Evolutionary conservation across 1,140 invertebrate genomes (phyloP).

Genomic region (Lepeophtheirus salmonis): DNA sequence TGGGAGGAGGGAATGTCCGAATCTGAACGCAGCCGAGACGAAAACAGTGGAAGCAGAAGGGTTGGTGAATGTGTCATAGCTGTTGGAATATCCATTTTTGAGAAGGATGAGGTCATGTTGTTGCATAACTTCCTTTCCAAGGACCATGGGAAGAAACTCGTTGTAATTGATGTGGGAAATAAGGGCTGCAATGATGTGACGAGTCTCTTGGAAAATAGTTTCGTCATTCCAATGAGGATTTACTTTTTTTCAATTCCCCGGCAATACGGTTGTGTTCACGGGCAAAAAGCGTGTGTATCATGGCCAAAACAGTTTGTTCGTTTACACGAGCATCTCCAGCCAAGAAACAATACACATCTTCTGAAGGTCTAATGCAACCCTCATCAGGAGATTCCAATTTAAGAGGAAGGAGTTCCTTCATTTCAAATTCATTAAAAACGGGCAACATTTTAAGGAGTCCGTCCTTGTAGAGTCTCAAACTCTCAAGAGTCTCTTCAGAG

Average conservation of each 20-base stretch:
- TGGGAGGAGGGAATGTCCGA: constrained; percentile 35
- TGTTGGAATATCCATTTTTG: constrained; percentile 47
- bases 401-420: constrained; percentile 70
- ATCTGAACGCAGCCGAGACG: constrained; percentile 33
- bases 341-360: constrained; percentile 70
- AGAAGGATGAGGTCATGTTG: constrained; percentile 33
- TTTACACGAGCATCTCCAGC: constrained; percentile 28
- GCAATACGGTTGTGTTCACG: constrained; percentile 55
- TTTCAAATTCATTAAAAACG: constrained; percentile 55
- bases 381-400: constrained; percentile 75
- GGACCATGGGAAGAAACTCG: constrained; percentile 76
- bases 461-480: constrained; percentile 30
- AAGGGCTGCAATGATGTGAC: constrained; percentile 68
- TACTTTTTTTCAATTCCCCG: constrained; percentile 44
- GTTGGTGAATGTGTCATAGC: constrained; percentile 46
- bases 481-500: constrained; percentile 28
- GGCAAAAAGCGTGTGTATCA: constrained; percentile 72
- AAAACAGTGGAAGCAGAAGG: constrained; percentile 29
- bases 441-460: constrained; percentile 34
- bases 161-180: constrained; percentile 86
- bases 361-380: constrained; percentile 68
- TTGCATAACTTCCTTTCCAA: constrained; percentile 80
- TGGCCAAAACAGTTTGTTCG: constrained; percentile 43
- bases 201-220: constrained; percentile 72
- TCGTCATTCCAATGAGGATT: constrained; percentile 93